These are phyloP conservation scores for Tiphia femorata DNA, from an alignment of 2,888 invertebrate species.

Conservation along the genomic window DNA sequence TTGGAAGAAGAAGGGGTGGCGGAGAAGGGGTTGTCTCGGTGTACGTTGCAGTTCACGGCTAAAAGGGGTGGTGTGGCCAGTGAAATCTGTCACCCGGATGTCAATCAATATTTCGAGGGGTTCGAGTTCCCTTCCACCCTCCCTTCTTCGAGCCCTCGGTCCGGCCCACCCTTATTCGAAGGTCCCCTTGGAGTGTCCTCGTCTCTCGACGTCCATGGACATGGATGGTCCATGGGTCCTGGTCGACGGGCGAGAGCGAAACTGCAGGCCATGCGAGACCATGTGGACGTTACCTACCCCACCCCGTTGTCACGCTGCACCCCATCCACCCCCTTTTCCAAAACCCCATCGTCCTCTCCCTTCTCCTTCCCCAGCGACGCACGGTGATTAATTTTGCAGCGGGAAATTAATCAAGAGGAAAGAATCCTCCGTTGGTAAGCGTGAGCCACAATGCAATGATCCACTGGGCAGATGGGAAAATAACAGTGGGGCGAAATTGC, in stretches of 20 bases:
- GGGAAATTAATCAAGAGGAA: constrained; percentile 47
- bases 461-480: constrained; percentile 35
- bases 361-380: too few species aligned
- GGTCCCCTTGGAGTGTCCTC: constrained; percentile 13
- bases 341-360: constrained; percentile 2
- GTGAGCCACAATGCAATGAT: constrained; percentile 32
- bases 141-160: constrained; percentile 34
- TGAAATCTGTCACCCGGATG: constrained; percentile 67
- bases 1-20: constrained; percentile 23
- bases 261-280: too few species aligned
- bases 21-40: constrained; percentile 22
- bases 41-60: constrained; percentile 46
- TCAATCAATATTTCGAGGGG: constrained; percentile 67
- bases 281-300: constrained; percentile 16
- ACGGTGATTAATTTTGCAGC: constrained; percentile 43
- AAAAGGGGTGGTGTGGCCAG: constrained; percentile 58
- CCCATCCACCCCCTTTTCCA: constrained; percentile 7
- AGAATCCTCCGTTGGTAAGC: constrained; percentile 31
- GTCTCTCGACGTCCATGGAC: background rate
- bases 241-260: constrained; percentile 7
- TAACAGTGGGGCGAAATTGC: constrained; percentile 29
- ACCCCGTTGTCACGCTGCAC: background rate
- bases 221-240: constrained; percentile 18
- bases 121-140: constrained; percentile 39
- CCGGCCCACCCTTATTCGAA: constrained; percentile 36